Evolutionary conservation across 2,888 invertebrate species (phyloP).

Genomic region (Parnassius apollo): DNA sequence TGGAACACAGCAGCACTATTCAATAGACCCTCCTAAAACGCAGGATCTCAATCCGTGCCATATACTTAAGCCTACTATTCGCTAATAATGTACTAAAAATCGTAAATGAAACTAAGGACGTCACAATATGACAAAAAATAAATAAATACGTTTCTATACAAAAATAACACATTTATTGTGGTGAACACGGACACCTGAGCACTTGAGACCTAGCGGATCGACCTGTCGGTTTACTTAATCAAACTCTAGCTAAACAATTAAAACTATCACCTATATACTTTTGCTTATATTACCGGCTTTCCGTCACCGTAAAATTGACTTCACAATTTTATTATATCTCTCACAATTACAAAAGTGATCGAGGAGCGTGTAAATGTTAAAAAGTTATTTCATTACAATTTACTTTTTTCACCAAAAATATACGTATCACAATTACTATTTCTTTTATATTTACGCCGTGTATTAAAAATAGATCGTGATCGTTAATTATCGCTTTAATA

Average conservation of each 20-base stretch:
- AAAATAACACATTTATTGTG: constrained; percentile 74
- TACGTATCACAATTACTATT: constrained; percentile 47
- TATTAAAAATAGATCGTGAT: constrained; percentile 68
- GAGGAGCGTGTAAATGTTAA: constrained; percentile 69
- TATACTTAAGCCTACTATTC: constrained; percentile 66
- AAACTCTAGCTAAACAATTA: constrained; percentile 34
- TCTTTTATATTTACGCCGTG: constrained; percentile 52
- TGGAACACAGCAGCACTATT: constrained; percentile 75
- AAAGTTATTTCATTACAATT: constrained; percentile 63
- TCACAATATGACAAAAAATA: constrained; percentile 68
- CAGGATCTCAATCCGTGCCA: constrained; percentile 72
- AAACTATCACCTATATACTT: constrained; percentile 36
- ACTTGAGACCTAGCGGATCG: constrained; percentile 50
- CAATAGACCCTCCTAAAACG: constrained; percentile 75
- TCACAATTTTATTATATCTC: constrained; percentile 57
- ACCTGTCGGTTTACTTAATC: constrained; percentile 29
- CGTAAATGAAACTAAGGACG: constrained; percentile 51
- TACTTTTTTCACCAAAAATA: constrained; percentile 69
- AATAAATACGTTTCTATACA: constrained; percentile 79
- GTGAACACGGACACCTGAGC: constrained; percentile 79
- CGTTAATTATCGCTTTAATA: constrained; percentile 37
- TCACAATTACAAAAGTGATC: constrained; percentile 76
- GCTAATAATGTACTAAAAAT: constrained; percentile 56
- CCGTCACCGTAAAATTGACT: constrained; percentile 61
- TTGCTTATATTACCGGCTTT: constrained; percentile 40